These are phyloP conservation scores for Glossosoma conforme DNA, from an alignment of 1,140 invertebrate species.

Conservation along the genomic window DNA sequence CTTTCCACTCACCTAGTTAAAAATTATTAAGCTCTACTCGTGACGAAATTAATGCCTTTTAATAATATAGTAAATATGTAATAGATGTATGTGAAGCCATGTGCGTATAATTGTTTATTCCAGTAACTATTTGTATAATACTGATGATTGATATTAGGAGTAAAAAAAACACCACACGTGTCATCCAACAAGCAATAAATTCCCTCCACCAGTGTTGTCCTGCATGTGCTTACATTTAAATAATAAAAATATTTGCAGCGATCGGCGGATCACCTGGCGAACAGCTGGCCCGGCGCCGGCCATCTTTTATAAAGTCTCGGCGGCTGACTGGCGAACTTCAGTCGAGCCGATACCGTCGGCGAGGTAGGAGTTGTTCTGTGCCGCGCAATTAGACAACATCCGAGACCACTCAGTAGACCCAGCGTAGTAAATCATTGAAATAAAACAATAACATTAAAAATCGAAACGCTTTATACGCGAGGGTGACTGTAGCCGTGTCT, in stretches of 20 bases:
- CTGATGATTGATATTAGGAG: neutral
- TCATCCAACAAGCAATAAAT: neutral
- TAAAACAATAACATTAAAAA: neutral
- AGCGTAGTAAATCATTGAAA: neutral
- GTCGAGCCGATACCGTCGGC: neutral
- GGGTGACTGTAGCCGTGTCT: slow-evolving; percentile 1
- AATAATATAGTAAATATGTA: no score
- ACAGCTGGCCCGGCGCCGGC: slow-evolving; percentile 1
- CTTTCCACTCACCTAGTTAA: no score
- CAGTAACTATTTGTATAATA: neutral
- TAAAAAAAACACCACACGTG: neutral
- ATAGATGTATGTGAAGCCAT: no score
- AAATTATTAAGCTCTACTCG: no score
- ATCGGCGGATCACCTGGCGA: slow-evolving; percentile 2
- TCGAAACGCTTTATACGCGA: neutral
- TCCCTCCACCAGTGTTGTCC: neutral
- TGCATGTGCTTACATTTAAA: neutral
- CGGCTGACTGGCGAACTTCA: neutral
- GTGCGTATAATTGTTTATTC: no score
- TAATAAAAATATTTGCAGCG: no score
- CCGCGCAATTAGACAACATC: neutral
- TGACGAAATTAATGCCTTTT: no score
- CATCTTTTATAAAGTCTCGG: slow-evolving; percentile 2
- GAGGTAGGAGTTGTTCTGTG: neutral
- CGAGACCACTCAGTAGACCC: neutral